A percentile compares a stretch with the other conserved stretches of the same genome.
Conservation (phyloP, 2,113 vertebrate genomes). For the human region DNA sequence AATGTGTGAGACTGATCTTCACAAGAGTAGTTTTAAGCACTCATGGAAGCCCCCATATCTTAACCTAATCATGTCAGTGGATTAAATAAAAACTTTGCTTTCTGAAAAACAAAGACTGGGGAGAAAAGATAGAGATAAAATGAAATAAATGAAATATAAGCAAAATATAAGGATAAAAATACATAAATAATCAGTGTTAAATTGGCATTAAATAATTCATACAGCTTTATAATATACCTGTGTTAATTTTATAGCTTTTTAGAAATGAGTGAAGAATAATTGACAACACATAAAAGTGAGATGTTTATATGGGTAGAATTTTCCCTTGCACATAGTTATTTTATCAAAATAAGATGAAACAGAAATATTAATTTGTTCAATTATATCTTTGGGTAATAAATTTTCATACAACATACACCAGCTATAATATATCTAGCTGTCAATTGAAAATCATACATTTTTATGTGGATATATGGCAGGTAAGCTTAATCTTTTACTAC, state of each 20-base stretch:
- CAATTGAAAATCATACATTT: neutral
- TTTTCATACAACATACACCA: neutral
- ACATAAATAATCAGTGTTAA: neutral
- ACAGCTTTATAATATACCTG: neutral
- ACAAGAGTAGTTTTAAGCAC: neutral
- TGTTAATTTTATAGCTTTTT: neutral
- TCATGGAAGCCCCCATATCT: neutral
- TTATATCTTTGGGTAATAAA: neutral
- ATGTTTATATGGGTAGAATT: neutral
- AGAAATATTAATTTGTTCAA: neutral
- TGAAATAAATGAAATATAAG: neutral
- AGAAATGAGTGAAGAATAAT: neutral
- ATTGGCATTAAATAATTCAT: neutral
- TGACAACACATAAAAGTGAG: neutral
- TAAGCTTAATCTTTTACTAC: neutral
- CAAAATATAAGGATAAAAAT: neutral
- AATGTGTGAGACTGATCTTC: neutral
- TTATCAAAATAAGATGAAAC: conserved; percentile 21
- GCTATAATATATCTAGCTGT: neutral
- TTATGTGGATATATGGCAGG: neutral
- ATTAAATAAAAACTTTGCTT: neutral
- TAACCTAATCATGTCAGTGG: neutral
- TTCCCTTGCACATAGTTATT: neutral
- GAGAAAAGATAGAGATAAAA: neutral
- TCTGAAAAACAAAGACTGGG: neutral